These are phyloP conservation scores for Selenia dentaria DNA, from an alignment of 2,888 invertebrate species.

Conservation along the genomic window DNA sequence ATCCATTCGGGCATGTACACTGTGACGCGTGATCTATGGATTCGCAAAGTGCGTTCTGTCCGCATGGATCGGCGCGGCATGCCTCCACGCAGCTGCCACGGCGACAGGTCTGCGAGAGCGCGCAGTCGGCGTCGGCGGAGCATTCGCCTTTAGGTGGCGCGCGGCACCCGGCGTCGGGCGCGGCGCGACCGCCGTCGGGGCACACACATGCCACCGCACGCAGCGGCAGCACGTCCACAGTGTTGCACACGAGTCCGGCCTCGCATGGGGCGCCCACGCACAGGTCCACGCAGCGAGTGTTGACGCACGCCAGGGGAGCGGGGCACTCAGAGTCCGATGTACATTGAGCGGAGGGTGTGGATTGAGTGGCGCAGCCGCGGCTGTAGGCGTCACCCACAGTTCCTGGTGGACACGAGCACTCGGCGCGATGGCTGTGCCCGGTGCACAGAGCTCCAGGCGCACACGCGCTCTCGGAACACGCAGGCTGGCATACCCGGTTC, in stretches of 20 bases:
- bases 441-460: conserved; percentile 91
- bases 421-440: conserved; percentile 90
- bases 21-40: conserved; percentile 90
- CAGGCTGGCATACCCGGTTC: conserved; percentile 92
- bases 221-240: conserved; percentile 91
- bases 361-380: conserved; percentile 67
- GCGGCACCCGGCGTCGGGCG: conserved; percentile 89
- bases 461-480: conserved; percentile 93
- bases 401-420: conserved; percentile 90
- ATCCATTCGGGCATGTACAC: conserved; percentile 91
- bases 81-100: conserved; percentile 91
- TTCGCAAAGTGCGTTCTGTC: conserved; percentile 92
- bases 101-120: conserved; percentile 89
- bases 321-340: conserved; percentile 91
- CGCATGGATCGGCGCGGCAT: conserved; percentile 91
- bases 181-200: conserved; percentile 91
- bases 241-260: conserved; percentile 90
- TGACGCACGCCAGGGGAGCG: conserved; percentile 90
- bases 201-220: conserved; percentile 95
- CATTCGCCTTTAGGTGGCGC: conserved; percentile 86
- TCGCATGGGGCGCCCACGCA: conserved; percentile 91
- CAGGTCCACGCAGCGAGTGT: conserved; percentile 90
- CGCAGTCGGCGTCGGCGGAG: conserved; percentile 90
- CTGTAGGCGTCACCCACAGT: conserved; percentile 92
- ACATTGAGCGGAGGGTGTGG: conserved; percentile 84